These are phyloP conservation scores for Nothocercus julius DNA, from an alignment of 2,113 vertebrate genomes.

Conservation along the genomic window DNA sequence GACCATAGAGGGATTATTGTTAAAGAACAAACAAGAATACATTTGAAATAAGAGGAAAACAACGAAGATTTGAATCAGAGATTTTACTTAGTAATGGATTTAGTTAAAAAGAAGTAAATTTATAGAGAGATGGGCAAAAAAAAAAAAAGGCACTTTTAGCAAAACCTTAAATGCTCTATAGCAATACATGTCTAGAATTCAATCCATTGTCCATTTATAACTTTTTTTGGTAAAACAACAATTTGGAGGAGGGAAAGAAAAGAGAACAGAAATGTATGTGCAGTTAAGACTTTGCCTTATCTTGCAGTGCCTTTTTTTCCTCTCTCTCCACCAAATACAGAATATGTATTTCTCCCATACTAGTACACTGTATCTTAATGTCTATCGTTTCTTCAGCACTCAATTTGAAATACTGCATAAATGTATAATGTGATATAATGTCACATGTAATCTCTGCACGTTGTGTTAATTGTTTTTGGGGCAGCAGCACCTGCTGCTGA, in stretches of 20 bases:
- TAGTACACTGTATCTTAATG: background rate
- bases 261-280: background rate
- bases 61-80: background rate
- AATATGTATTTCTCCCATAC: accelerated
- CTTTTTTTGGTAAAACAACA: background rate
- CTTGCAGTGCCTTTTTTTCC: background rate
- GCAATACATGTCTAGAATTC: background rate
- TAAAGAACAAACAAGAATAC: background rate
- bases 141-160: background rate
- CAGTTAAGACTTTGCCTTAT: background rate
- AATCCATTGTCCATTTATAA: background rate
- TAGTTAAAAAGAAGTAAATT: background rate
- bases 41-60: background rate
- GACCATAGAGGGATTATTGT: background rate
- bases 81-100: background rate
- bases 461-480: background rate
- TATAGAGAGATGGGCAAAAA: background rate
- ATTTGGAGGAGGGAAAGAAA: background rate
- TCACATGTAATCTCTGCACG: background rate
- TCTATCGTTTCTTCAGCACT: background rate
- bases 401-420: background rate
- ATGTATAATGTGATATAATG: background rate
- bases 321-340: background rate
- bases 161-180: background rate
- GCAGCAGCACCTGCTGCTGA: background rate